Percentiles rank a stretch among this genome's conserved stretches.
Conservation (phyloP, 2,113 vertebrate genomes). For the Cryptotis parvus region DNA sequence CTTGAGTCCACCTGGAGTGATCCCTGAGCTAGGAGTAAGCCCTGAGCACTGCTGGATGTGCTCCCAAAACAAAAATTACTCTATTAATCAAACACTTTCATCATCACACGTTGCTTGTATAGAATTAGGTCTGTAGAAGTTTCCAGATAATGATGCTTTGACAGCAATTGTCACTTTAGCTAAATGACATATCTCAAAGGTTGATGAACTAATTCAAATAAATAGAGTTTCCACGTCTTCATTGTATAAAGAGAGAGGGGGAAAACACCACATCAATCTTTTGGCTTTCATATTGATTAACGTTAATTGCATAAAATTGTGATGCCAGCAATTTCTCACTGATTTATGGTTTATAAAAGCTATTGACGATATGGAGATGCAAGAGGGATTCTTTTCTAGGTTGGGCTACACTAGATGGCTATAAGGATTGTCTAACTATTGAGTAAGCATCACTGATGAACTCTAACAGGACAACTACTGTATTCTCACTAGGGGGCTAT, state of each 20-base stretch:
- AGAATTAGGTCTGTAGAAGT: conserved; percentile 29
- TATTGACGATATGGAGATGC: conserved; percentile 60
- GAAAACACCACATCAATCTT: conserved; percentile 57
- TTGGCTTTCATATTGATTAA: conserved; percentile 73
- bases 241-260: background rate
- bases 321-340: conserved; percentile 66
- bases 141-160: background rate
- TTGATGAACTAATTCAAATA: conserved; percentile 47
- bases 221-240: conserved; percentile 27
- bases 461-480: conserved; percentile 37
- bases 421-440: conserved; percentile 70
- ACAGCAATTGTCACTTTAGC: conserved; percentile 9
- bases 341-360: conserved; percentile 75
- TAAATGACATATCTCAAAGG: conserved; percentile 42
- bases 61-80: background rate
- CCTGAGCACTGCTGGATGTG: background rate
- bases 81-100: background rate
- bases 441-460: conserved; percentile 55
- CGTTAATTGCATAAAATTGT: conserved; percentile 73
- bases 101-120: background rate
- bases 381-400: conserved; percentile 44
- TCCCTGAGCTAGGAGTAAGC: background rate
- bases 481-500: background rate
- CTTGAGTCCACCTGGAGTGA: background rate
- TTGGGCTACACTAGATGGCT: conserved; percentile 46